phyloP scores from a whole-genome alignment of 2,888 invertebrate species.

The Cephus pygmeus region DNA sequence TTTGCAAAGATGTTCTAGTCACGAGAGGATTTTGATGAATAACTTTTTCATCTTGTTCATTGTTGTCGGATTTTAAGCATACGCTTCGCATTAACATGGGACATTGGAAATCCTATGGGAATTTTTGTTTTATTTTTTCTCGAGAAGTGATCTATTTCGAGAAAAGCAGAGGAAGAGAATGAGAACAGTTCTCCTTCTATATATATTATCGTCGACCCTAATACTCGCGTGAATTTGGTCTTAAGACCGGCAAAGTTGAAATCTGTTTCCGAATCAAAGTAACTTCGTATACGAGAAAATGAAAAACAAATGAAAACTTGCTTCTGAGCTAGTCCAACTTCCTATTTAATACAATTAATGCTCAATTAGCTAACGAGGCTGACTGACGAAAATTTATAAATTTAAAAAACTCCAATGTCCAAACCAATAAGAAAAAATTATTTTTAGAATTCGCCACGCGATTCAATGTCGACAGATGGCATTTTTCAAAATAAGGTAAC shows the following conservation, averaged over 20 bases:
- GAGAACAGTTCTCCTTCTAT: not conserved
- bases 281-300: not conserved
- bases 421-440: not conserved
- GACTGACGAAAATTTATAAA: not conserved
- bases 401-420: not conserved
- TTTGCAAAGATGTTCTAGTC: not conserved
- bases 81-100: not conserved
- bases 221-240: not conserved
- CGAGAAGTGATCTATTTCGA: not conserved
- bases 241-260: not conserved
- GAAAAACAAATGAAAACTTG: not conserved
- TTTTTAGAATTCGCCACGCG: too few relatives aligned
- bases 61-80: not conserved
- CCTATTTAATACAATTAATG: not conserved
- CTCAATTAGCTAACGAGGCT: not conserved
- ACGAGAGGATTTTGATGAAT: not conserved
- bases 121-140: not conserved
- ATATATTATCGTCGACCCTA: not conserved
- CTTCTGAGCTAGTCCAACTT: not conserved
- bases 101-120: not conserved
- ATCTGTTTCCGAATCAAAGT: not conserved
- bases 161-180: not conserved
- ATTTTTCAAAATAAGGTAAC: too few relatives aligned
- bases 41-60: not conserved
- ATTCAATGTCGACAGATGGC: too few relatives aligned